Evolutionary conservation across 2,113 vertebrate genomes (phyloP).

Genomic region (Tachysurus vachellii): DNA sequence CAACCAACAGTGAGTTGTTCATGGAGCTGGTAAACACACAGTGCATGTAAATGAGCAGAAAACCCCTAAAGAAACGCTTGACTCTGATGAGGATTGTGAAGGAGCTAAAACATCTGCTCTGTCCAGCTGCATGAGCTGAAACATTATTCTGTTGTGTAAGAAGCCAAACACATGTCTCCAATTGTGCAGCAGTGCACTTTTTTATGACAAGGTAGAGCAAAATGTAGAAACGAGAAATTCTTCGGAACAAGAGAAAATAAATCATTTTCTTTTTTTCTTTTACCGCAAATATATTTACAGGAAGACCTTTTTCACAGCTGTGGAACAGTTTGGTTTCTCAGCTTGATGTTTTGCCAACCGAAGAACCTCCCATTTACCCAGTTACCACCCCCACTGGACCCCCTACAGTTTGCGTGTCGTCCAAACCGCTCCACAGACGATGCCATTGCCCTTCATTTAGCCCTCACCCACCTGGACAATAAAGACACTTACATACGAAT

Average conservation of each 20-base stretch:
- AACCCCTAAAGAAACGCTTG: background rate
- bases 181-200: background rate
- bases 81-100: background rate
- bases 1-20: constrained; percentile 62
- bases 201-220: background rate
- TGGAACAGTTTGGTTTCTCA: background rate
- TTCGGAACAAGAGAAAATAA: background rate
- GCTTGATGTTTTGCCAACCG: too few species aligned
- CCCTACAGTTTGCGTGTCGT: too few species aligned
- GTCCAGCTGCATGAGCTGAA: background rate
- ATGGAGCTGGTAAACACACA: constrained; percentile 53
- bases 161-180: constrained; percentile 18
- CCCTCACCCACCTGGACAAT: too few species aligned
- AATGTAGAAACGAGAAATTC: background rate
- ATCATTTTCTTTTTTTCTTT: background rate
- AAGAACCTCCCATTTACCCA: too few species aligned
- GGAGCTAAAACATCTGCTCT: constrained; percentile 20
- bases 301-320: background rate
- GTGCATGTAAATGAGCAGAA: constrained; percentile 57
- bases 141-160: background rate
- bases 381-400: too few species aligned
- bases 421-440: too few species aligned
- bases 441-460: too few species aligned
- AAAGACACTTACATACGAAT: too few species aligned
- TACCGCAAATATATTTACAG: background rate